Percentiles rank a stretch among this genome's conserved stretches.
phyloP scores from a whole-genome alignment of 2,113 vertebrate species.

The Lycaon pictus region DNA sequence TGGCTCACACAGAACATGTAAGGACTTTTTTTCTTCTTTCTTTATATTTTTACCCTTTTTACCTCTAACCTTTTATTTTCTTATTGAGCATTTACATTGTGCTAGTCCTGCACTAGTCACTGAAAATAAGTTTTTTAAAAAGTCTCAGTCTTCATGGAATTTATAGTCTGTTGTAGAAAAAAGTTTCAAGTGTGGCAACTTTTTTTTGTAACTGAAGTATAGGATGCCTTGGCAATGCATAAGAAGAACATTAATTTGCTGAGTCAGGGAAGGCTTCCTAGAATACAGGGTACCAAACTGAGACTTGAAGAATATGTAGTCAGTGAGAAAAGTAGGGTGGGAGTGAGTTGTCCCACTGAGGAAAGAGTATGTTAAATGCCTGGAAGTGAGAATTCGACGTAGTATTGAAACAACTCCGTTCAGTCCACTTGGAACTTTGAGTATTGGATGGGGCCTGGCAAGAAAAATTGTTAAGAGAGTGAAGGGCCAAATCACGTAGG shows the following conservation, averaged over 20 bases:
- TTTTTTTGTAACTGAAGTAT: slow-evolving; percentile 6
- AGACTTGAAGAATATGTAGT: slow-evolving; percentile 8
- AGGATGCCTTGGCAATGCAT: not conserved
- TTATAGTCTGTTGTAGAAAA: not conserved
- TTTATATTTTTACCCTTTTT: slow-evolving; percentile 43
- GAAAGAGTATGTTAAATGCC: not conserved
- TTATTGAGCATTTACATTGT: slow-evolving; percentile 23
- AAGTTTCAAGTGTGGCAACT: slow-evolving; percentile 32
- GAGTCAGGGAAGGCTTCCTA: not conserved
- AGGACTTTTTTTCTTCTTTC: slow-evolving; percentile 65
- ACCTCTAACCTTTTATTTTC: slow-evolving; percentile 31
- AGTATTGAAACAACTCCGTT: not conserved
- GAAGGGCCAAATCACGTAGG: not conserved
- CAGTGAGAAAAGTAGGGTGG: not conserved
- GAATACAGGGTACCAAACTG: not conserved
- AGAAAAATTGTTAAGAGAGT: not conserved
- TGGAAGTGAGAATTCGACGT: not conserved
- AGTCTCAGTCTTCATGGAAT: not conserved
- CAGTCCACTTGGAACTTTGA: not conserved
- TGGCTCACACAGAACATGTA: slow-evolving; percentile 98
- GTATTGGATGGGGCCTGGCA: not conserved
- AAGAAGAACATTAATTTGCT: not conserved
- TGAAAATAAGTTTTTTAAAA: not conserved
- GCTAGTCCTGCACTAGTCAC: not conserved
- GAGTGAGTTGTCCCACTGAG: not conserved